Conservation (phyloP, 2,888 invertebrate species). For the Hydrotaea cyrtoneurina region DNA sequence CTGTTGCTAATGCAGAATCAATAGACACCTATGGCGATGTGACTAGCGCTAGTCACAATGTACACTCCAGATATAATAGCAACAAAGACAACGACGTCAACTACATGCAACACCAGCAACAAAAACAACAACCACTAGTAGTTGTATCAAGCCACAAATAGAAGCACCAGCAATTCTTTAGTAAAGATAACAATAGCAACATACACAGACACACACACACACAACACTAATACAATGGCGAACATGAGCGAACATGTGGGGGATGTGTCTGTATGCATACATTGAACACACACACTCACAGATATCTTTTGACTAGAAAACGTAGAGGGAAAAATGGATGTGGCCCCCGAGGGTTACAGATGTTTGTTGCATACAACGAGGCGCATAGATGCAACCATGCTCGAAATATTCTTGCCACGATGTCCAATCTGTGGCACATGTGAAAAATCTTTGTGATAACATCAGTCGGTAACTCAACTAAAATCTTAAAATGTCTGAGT, state of each 20-base stretch:
- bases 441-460: too few relatives aligned
- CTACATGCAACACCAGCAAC: constrained; percentile 17
- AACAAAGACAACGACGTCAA: constrained; percentile 44
- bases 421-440: not conserved
- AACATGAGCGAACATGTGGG: not conserved
- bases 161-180: not conserved
- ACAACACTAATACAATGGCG: not conserved
- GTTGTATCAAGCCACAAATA: too few relatives aligned
- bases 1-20: constrained; percentile 67
- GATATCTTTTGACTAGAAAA: not conserved
- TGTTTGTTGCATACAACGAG: constrained; percentile 64
- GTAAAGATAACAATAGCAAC: constrained; percentile 23
- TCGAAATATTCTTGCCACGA: not conserved
- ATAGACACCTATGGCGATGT: constrained; percentile 67
- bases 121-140: not conserved
- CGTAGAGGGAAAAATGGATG: constrained; percentile 61
- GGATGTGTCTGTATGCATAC: not conserved
- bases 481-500: too few relatives aligned
- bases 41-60: constrained; percentile 55
- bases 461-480: too few relatives aligned
- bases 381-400: constrained; percentile 62
- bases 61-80: not conserved
- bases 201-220: too few relatives aligned
- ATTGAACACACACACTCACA: not conserved
- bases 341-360: constrained; percentile 68